phyloP scores from a whole-genome alignment of 2,888 invertebrate genomes.

The Sialis lutaria region DNA sequence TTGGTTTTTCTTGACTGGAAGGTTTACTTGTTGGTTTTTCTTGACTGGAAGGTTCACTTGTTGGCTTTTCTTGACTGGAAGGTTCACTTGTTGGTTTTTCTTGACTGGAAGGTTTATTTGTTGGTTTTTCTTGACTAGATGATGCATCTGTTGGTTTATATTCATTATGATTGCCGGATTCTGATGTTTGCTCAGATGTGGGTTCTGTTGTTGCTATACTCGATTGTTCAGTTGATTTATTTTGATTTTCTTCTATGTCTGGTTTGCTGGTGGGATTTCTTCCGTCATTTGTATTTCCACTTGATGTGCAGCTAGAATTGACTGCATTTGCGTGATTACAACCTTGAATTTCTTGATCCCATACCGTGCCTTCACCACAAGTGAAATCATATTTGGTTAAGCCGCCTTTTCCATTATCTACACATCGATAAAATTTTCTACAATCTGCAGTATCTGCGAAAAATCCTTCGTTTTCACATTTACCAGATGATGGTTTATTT shows the following conservation, averaged over 20 bases:
- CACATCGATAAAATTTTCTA: constrained; percentile 20
- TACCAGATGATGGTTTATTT: neutral
- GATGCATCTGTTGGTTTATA: neutral
- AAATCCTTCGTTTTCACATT: constrained; percentile 18
- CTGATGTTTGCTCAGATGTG: constrained; percentile 1
- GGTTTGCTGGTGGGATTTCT: too few relatives aligned
- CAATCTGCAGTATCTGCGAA: constrained; percentile 18
- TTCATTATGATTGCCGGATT: too few relatives aligned
- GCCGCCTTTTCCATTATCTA: constrained; percentile 12
- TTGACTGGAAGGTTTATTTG: too few relatives aligned
- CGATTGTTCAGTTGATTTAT: too few relatives aligned
- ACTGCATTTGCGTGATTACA: constrained; percentile 51
- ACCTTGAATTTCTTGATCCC: constrained; percentile 45
- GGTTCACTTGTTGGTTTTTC: too few relatives aligned
- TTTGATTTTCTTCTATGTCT: too few relatives aligned
- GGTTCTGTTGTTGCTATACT: too few relatives aligned
- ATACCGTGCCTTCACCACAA: constrained; percentile 53
- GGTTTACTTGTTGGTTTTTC: neutral
- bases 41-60: constrained; percentile 1
- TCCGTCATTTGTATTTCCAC: neutral
- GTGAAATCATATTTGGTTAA: constrained; percentile 34
- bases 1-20: constrained; percentile 1
- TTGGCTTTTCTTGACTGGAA: constrained; percentile 7
- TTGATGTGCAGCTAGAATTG: constrained; percentile 18
- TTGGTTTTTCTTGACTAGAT: constrained; percentile 1